Evolutionary conservation across 2,113 vertebrate species (phyloP).

Genomic region (Prionailurus bengalensis): DNA sequence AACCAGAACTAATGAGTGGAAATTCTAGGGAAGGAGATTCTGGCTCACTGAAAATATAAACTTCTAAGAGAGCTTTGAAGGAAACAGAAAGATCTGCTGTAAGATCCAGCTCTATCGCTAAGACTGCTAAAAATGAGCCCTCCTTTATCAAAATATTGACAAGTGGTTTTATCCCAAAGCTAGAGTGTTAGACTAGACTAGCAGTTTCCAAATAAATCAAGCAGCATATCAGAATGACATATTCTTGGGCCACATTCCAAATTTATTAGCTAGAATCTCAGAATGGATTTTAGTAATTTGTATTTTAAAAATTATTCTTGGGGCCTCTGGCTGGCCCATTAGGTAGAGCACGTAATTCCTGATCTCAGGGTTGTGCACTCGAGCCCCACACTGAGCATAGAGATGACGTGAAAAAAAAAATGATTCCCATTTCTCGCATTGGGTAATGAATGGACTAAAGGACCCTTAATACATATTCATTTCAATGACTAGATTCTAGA

Average conservation of each 20-base stretch:
- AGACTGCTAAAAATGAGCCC: neutral
- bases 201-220: neutral
- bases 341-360: neutral
- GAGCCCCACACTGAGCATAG: neutral
- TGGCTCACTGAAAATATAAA: neutral
- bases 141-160: neutral
- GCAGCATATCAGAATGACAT: neutral
- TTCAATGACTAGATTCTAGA: neutral
- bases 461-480: neutral
- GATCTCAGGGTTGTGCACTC: neutral
- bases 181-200: neutral
- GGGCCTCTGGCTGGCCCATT: neutral
- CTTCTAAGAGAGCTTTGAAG: neutral
- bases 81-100: neutral
- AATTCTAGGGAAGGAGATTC: neutral
- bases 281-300: neutral
- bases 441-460: neutral
- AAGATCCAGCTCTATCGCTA: neutral
- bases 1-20: neutral
- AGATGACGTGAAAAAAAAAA: neutral
- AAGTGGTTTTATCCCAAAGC: neutral
- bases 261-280: neutral
- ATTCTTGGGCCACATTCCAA: neutral
- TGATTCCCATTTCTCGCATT: neutral
- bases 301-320: slow-evolving; percentile 1